phyloP scores from a whole-genome alignment of 2,888 invertebrate genomes.

The Agriotes lineatus region DNA sequence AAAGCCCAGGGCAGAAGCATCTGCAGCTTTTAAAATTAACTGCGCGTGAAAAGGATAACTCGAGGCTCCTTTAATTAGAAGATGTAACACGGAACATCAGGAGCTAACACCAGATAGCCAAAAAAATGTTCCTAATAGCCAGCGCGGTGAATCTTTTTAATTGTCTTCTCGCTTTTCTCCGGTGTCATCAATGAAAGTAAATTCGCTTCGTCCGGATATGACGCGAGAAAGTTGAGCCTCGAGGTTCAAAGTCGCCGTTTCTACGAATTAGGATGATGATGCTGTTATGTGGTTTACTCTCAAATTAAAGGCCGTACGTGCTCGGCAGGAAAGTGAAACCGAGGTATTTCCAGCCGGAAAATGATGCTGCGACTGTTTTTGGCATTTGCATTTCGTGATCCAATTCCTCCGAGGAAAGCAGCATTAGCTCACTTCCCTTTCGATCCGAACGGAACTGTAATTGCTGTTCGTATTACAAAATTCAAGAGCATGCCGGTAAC shows the following conservation, averaged over 20 bases:
- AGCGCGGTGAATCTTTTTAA: conserved; percentile 10
- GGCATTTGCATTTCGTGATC: background rate
- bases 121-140: background rate
- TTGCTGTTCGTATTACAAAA: background rate
- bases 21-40: too few species aligned
- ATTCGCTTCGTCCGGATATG: conserved; percentile 6
- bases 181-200: conserved; percentile 33
- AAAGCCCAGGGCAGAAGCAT: too few species aligned
- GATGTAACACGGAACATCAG: too few species aligned
- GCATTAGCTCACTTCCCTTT: background rate
- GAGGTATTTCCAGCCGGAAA: background rate
- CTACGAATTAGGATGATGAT: conserved; percentile 31
- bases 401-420: background rate
- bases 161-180: conserved; percentile 7
- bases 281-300: conserved; percentile 33
- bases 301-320: conserved; percentile 10
- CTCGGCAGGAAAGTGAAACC: conserved; percentile 27
- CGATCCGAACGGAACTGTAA: background rate
- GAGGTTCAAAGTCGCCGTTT: conserved; percentile 30
- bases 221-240: conserved; percentile 27
- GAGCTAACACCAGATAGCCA: too few species aligned
- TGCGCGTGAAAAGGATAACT: too few species aligned
- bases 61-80: too few species aligned
- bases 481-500: background rate
- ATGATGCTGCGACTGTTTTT: background rate